Percentiles rank a stretch among this genome's conserved stretches.
Conservation (phyloP, 2,797 vertebrate species). For the Aerospiza tachiro region DNA sequence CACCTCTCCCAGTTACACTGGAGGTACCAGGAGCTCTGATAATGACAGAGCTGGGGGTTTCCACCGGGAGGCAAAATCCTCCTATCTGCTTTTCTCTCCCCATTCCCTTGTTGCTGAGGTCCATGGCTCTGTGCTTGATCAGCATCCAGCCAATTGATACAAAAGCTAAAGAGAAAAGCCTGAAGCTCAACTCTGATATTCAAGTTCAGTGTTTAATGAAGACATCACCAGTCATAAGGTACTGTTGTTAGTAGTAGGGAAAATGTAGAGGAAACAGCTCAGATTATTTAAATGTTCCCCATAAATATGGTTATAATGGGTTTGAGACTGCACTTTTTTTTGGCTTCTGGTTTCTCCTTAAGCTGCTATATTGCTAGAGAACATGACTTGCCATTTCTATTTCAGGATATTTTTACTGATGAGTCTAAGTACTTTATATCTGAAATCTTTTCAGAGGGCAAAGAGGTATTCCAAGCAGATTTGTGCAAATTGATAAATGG, state of each 20-base stretch:
- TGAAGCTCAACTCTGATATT: background rate
- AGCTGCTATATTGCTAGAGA: background rate
- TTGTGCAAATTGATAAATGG: background rate
- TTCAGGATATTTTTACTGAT: background rate
- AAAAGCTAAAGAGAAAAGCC: background rate
- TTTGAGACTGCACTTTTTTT: background rate
- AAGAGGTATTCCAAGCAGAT: background rate
- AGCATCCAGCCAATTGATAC: background rate
- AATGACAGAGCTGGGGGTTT: background rate
- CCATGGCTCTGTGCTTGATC: background rate
- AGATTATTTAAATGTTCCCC: background rate
- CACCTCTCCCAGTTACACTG: background rate
- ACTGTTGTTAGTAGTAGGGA: background rate
- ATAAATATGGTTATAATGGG: background rate
- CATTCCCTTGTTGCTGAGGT: background rate
- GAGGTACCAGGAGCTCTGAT: background rate
- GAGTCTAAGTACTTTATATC: background rate
- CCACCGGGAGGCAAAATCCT: background rate
- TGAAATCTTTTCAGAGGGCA: background rate
- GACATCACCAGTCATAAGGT: background rate
- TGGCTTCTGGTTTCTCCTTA: background rate
- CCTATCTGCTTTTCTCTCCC: background rate
- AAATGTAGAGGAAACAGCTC: background rate
- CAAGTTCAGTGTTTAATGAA: background rate
- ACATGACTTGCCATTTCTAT: slow-evolving; percentile 1